These are phyloP conservation scores for Microtus richardsoni DNA, from an alignment of 2,113 vertebrate genomes.

Conservation along the genomic window DNA sequence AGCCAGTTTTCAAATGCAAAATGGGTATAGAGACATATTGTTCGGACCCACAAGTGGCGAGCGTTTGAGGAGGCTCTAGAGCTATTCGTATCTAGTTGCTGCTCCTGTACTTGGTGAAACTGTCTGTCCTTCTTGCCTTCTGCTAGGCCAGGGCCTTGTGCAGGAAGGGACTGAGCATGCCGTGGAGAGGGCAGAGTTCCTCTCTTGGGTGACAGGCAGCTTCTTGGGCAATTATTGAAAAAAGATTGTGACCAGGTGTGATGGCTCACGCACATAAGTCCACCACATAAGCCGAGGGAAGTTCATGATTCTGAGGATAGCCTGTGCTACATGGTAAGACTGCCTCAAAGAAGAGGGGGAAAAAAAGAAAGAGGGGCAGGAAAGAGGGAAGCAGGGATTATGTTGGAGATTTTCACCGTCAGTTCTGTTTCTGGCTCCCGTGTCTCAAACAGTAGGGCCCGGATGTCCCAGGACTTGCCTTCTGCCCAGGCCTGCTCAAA, in stretches of 20 bases:
- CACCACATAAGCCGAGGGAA: not conserved
- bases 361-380: no score
- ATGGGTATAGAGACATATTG: not conserved
- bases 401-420: no score
- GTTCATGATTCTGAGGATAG: not conserved
- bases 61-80: not conserved
- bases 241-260: not conserved
- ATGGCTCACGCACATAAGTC: not conserved
- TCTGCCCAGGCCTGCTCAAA: not conserved
- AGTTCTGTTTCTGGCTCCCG: not conserved
- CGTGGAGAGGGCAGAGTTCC: not conserved
- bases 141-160: not conserved
- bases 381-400: not conserved
- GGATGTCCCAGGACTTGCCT: not conserved
- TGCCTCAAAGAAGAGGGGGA: not conserved
- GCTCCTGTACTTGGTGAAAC: not conserved
- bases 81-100: not conserved
- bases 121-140: not conserved
- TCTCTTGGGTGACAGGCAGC: not conserved
- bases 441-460: not conserved
- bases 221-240: not conserved
- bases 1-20: constrained; percentile 37
- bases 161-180: not conserved
- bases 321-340: not conserved
- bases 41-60: not conserved